Evolutionary conservation across 2,888 invertebrate genomes (phyloP), one percentile per base, ranked within the genome.

Genomic region (Ernsta delagoae): DNA sequence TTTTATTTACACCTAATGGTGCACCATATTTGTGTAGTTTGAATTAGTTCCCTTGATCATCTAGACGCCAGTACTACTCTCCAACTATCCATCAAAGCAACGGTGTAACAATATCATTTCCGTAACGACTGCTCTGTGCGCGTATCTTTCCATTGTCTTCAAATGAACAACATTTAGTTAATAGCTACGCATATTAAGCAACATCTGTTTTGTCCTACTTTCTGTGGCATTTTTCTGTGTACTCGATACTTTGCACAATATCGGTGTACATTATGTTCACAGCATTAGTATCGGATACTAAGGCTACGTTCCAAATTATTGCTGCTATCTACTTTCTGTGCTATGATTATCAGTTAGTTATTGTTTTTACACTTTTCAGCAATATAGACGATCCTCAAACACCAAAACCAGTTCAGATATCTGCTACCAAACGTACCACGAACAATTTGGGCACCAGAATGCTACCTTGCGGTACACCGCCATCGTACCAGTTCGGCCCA

Each of bases 151-250:
- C 50, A 68, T 68, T 68, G 68, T 68, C 62, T 68, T 62, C 50
- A 68, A 68, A 68, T 68, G 62, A 62, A 62, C 62, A 62, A 48
- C 68, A 68, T 68, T 68, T 61, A 68, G 68, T 68, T 62, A 67
- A 50, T 56, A 67, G 62, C 68, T 59, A 61, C 61, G 54, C 43
- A 36, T 61, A 48, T 66, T 60, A 60, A 60, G 54, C 60, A 54
- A 66, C 43, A 60, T 36, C 60, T 53, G 24, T 48, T 45, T 59
- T 56, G 57, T 59, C 65, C 36, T 59, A 59, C 59, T 59, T 59
- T 39, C 12, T 31, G 11, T 31, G 11, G 53, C 39, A 12, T 39
- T 36, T 34, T 39, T 12, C 39, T 59, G 7, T 39, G 39, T 39
- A 36, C 9, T 57, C n/a, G 5, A n/a, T 34, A 31, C 11, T 56